Percentiles rank a stretch among this genome's conserved stretches.
These are phyloP conservation scores for Antennarius striatus DNA, from an alignment of 2,113 vertebrate species.

Conservation along the genomic window DNA sequence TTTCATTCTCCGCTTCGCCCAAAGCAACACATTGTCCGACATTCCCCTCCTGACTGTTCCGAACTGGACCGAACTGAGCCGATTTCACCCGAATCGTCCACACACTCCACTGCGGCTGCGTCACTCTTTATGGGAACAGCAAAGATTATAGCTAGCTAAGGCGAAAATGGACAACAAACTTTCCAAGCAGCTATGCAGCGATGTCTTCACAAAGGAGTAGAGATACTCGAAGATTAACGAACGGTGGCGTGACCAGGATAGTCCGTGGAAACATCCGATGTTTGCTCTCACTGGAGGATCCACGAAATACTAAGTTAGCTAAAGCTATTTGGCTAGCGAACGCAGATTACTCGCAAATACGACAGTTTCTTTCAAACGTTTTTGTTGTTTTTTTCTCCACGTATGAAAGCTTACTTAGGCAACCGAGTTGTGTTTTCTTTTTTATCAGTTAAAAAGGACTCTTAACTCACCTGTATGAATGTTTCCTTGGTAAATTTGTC, in stretches of 20 bases:
- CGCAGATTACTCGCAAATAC: slow-evolving; percentile 40
- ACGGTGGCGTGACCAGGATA: background rate
- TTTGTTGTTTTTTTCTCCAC: background rate
- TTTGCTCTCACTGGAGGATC: slow-evolving; percentile 25
- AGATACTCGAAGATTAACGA: background rate
- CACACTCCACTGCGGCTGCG: slow-evolving; percentile 70
- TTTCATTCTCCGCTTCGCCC: background rate
- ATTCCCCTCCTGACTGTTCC: background rate
- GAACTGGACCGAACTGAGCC: slow-evolving; percentile 40
- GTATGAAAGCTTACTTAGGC: slow-evolving; percentile 7
- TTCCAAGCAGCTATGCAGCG: background rate
- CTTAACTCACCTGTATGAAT: slow-evolving; percentile 68
- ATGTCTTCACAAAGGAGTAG: background rate
- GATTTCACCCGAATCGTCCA: slow-evolving; percentile 55
- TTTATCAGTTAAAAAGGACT: background rate
- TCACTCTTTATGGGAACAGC: slow-evolving; percentile 60
- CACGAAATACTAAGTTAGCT: slow-evolving; percentile 48
- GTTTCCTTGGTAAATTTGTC: slow-evolving; percentile 44
- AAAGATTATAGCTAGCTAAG: slow-evolving; percentile 63
- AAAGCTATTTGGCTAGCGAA: slow-evolving; percentile 38
- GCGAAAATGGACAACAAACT: slow-evolving; percentile 38
- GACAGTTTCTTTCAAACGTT: background rate
- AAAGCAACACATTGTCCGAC: slow-evolving; percentile 21
- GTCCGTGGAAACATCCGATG: background rate
- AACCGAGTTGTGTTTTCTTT: background rate